phyloP scores from a whole-genome alignment of 2,888 invertebrate species.

The Eudemis profundana region DNA sequence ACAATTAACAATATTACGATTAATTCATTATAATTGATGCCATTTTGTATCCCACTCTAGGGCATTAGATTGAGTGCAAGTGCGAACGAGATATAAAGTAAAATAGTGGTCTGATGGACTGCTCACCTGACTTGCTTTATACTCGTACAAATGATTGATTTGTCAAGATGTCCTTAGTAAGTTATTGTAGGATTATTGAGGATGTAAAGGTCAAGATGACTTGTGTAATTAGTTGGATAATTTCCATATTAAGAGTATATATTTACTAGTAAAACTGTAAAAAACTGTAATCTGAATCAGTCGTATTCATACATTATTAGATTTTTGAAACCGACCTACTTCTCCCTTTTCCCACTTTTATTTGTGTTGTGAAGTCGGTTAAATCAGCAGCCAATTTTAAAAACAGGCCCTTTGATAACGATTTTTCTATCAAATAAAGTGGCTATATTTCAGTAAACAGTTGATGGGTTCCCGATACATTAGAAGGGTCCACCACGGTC shows the following conservation, averaged over 20 bases:
- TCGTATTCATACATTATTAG: no score
- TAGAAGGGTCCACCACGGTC: constrained; percentile 4
- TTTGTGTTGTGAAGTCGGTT: no score
- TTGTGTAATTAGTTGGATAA: neutral
- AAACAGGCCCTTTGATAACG: neutral
- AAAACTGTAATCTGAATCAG: no score
- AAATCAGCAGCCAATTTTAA: neutral
- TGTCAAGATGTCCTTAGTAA: neutral
- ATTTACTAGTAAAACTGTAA: no score
- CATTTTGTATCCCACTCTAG: neutral
- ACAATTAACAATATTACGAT: constrained; percentile 4
- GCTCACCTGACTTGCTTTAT: neutral
- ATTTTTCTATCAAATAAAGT: constrained; percentile 4
- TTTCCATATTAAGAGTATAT: no score
- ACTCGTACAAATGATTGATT: constrained; percentile 10
- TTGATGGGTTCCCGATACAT: constrained; percentile 24
- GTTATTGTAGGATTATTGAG: no score
- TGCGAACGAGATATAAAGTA: neutral
- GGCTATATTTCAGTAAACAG: constrained; percentile 21
- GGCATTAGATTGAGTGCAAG: neutral
- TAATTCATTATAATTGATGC: constrained; percentile 18
- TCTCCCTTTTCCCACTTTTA: no score
- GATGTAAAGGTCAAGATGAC: neutral
- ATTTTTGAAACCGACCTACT: no score
- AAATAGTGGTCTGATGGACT: neutral